Evolutionary conservation across 2,888 invertebrate species (phyloP), one percentile per base, ranked within the genome.

Genomic region (Macaria liturata): DNA sequence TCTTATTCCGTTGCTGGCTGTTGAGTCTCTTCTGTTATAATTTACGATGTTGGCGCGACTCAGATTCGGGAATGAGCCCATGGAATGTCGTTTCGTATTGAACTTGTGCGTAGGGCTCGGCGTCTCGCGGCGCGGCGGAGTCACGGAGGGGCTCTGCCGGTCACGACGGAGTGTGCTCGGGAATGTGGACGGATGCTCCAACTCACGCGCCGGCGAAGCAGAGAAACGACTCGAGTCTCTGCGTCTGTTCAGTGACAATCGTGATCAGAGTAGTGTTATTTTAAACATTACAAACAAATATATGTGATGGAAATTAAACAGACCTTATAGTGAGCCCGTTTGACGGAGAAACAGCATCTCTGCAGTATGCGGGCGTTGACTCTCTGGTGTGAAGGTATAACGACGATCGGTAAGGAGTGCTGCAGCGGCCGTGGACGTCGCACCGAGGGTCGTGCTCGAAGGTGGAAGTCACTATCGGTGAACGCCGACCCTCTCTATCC

Each of bases 131-230:
- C 93, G 87, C 0, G 93, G 83, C 31, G 87, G 87, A n/a, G 88
- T 89, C 63, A 86, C 81, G 42, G 88, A 88, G 8, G 89, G 88
- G 66, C 92, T 92, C 62, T 92, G 81, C 0, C 93, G 91, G 68
- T 94, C 94, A 55, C 94, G 93, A 0, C 95, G 90, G 55, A 96
- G 86, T 45, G 94, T 93, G 65, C 94, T 94, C 49, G 95, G 95
- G 75, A 96, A 96, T 32, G 93, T 92, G 31, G 95, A 95, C 0
- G 96, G 96, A 77, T 96, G 95, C 67, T 94, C 93, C 64, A 95
- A 68, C 66, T 94, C 95, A 4, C 92, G 91, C 79, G 71, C 93
- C 61, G 88, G 93, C 57, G 93, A 93, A 54, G 92, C 86, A n/a
- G 94, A 92, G 61, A 94, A 77, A 42, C 93, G 93, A 64, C 93